These are phyloP conservation scores for Eufriesea mexicana DNA, from an alignment of 1,140 invertebrate species.

Conservation along the genomic window DNA sequence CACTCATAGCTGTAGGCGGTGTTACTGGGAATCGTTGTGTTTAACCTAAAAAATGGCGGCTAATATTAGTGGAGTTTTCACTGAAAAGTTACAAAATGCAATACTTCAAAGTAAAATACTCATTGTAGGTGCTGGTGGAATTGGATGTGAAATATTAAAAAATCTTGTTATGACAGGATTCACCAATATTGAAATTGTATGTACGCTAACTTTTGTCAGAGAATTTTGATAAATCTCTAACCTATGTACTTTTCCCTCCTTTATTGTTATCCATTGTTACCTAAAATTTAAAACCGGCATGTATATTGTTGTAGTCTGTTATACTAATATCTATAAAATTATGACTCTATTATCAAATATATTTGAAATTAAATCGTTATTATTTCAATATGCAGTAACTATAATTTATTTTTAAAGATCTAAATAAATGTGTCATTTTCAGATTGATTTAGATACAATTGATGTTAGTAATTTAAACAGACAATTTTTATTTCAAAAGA, in stretches of 20 bases:
- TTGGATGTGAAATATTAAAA: conserved; percentile 99
- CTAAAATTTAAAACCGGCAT: not conserved
- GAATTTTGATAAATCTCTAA: conserved; percentile 56
- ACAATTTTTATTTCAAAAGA: conserved; percentile 98
- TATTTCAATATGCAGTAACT: not conserved
- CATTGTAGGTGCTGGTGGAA: conserved; percentile 99
- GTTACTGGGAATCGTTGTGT: not conserved
- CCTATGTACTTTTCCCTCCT: conserved; percentile 24
- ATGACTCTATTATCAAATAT: not conserved
- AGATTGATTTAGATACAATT: conserved; percentile 99
- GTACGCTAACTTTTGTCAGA: conserved; percentile 69
- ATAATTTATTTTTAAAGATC: not conserved
- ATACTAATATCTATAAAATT: not conserved
- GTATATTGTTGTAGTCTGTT: not conserved
- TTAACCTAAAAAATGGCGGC: conserved; percentile 84
- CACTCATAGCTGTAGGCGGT: not conserved
- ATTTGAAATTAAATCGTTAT: not conserved
- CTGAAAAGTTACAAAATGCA: conserved; percentile 82
- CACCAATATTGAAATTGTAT: conserved; percentile 95
- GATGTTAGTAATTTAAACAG: conserved; percentile 99
- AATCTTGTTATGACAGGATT: conserved; percentile 98
- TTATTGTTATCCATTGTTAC: not conserved
- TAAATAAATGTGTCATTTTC: conserved; percentile 76
- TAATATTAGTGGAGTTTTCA: conserved; percentile 85
- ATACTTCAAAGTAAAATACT: conserved; percentile 86